Percentiles rank a stretch among this genome's conserved stretches.
These are phyloP conservation scores for Xiphorhynchus elegans DNA, from an alignment of 2,113 vertebrate species.

Conservation along the genomic window DNA sequence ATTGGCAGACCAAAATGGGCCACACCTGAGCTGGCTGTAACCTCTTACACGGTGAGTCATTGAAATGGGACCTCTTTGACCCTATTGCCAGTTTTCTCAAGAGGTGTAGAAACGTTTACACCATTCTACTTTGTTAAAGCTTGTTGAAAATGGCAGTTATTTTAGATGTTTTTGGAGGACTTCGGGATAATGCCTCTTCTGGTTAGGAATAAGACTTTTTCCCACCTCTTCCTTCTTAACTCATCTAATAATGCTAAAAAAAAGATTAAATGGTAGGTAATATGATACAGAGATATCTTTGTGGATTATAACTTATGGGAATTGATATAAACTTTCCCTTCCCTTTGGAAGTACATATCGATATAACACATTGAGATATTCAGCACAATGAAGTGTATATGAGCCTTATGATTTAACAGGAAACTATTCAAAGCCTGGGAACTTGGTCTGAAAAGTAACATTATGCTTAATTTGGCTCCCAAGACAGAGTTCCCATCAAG, in stretches of 20 bases:
- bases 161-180: not conserved
- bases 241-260: not conserved
- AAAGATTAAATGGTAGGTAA: not conserved
- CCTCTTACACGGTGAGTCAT: not conserved
- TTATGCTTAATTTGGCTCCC: conserved; percentile 27
- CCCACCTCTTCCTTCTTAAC: not conserved
- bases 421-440: conserved; percentile 42
- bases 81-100: not conserved
- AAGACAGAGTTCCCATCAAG: not conserved
- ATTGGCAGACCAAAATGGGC: not conserved
- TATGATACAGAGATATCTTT: not conserved
- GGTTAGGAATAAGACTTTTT: not conserved
- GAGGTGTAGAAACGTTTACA: not conserved
- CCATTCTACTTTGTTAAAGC: not conserved
- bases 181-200: not conserved
- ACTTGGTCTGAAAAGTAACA: conserved; percentile 41
- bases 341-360: not conserved
- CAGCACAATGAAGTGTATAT: not conserved
- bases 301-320: not conserved
- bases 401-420: conserved; percentile 17
- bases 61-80: not conserved
- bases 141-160: not conserved
- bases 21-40: not conserved
- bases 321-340: not conserved
- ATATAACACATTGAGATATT: not conserved